Base-by-base conservation (phyloP, 2,113 vertebrate species). In the Leiothrix lutea region DNA sequence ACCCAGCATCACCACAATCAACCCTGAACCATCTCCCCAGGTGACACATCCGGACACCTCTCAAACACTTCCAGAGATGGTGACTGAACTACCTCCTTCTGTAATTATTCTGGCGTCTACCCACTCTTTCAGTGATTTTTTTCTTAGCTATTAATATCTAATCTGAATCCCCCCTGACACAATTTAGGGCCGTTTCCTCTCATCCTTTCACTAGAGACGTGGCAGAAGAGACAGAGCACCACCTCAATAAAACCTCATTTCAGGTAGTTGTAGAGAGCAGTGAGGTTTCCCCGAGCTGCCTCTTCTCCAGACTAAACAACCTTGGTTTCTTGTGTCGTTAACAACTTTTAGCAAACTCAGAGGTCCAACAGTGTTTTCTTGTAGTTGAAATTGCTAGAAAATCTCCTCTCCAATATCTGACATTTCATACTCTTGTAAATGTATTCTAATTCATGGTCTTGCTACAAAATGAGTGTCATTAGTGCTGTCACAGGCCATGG, bases 381-480 rank as follows among this genome's bases (percentile, higher is more conserved):
- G 93, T 92, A 61, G 88, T 81, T 89, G 86, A 81, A 98, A 96
- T 93, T 94, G 80, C 89, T 96, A 95, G 89, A 96, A 93, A 97
- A 92, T 94, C 90, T 97, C 93, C 87, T 81, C 70, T 98, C 90
- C 91, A 95, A 88, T 97, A 98, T 97, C 96, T 98, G 98, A 98
- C 97, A 98, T 98, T 99, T 98, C 97, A 98, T 89, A 86, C 94
- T 97, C 92, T 95, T 97, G 97, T 98, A 98, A 99, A 98, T 97
- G 97, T 97, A 98, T 98, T 98, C 98, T 98, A 98, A 96, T 82
- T 97, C 97, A 97, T 98, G 97, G 98, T 99, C 98, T 98, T 86
- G 93, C 98, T 98, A 95, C 97, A 98, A 99, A 99, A 99, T 99
- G 98, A 98, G 98, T 98, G 75, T 98, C 98, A 99, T 99, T 99